Conservation (phyloP, 2,113 vertebrate genomes). For the Cervus canadensis region DNA sequence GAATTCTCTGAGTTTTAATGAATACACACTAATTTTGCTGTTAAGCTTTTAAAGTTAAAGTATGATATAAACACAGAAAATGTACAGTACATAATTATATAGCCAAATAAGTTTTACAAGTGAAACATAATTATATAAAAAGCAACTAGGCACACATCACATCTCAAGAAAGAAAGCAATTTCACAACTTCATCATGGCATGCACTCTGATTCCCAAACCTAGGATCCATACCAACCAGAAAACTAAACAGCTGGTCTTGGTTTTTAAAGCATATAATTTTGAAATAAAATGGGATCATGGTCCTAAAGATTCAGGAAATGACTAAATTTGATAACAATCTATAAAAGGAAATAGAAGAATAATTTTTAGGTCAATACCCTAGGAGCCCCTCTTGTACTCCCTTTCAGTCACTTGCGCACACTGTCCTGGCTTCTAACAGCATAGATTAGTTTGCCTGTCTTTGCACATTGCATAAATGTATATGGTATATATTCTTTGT, state of each 20-base stretch:
- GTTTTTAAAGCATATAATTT: background rate
- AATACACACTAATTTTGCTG: background rate
- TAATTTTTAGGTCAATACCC: background rate
- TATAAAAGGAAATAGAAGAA: background rate
- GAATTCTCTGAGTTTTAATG: background rate
- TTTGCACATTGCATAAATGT: background rate
- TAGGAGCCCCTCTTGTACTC: background rate
- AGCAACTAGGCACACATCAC: background rate
- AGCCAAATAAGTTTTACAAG: background rate
- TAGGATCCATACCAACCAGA: background rate
- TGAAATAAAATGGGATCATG: background rate
- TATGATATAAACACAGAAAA: background rate
- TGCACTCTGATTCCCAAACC: background rate
- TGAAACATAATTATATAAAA: background rate
- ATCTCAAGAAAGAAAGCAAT: background rate
- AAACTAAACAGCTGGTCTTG: background rate
- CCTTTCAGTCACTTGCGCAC: background rate
- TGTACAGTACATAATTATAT: background rate
- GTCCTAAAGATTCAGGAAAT: background rate
- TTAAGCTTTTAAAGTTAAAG: background rate
- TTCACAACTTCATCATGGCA: background rate
- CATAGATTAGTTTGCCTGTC: background rate
- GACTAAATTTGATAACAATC: background rate
- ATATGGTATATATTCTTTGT: background rate
- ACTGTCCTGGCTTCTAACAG: background rate